Percentiles rank a stretch among this genome's conserved stretches.
phyloP scores from a whole-genome alignment of 2,113 vertebrate species.

The Meriones unguiculatus region DNA sequence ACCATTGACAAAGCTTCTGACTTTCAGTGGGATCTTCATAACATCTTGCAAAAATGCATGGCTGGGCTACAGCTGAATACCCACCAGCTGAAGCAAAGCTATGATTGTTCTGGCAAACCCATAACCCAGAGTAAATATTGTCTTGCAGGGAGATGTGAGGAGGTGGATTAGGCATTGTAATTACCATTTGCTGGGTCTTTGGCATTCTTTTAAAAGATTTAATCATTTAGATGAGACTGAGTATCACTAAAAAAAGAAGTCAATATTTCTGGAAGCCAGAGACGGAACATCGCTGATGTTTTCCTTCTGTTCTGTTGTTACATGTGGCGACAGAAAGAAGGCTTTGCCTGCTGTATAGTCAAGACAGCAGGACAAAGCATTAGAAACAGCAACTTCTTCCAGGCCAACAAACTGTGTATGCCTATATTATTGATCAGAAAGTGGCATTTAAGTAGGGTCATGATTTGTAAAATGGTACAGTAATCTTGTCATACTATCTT shows the following conservation, averaged over 20 bases:
- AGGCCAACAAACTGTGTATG: conserved; percentile 15
- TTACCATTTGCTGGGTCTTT: conserved; percentile 78
- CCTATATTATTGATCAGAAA: conserved; percentile 68
- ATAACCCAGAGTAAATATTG: conserved; percentile 82
- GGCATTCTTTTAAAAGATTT: conserved; percentile 78
- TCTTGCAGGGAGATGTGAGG: conserved; percentile 77
- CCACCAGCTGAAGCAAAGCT: conserved; percentile 69
- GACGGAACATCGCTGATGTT: conserved; percentile 37
- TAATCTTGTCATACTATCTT: conserved; percentile 55
- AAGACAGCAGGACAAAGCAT: conserved; percentile 29
- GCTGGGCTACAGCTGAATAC: conserved; percentile 69
- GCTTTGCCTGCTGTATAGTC: conserved; percentile 49
- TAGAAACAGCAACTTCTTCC: conserved; percentile 1
- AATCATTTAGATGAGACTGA: conserved; percentile 78
- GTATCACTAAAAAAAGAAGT: conserved; percentile 70
- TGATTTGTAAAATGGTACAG: conserved; percentile 51
- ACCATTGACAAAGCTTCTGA: conserved; percentile 70
- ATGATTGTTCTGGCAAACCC: conserved; percentile 76
- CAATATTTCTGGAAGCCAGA: conserved; percentile 68
- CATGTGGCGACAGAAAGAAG: not conserved
- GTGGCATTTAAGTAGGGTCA: conserved; percentile 52
- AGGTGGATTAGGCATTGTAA: conserved; percentile 80
- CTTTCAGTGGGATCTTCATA: conserved; percentile 61
- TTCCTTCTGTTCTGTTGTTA: conserved; percentile 58
- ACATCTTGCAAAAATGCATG: conserved; percentile 72